A percentile compares a stretch with the other conserved stretches of the same genome.
phyloP scores from a whole-genome alignment of 2,888 invertebrate species.

The Standfussiana lucernea region DNA sequence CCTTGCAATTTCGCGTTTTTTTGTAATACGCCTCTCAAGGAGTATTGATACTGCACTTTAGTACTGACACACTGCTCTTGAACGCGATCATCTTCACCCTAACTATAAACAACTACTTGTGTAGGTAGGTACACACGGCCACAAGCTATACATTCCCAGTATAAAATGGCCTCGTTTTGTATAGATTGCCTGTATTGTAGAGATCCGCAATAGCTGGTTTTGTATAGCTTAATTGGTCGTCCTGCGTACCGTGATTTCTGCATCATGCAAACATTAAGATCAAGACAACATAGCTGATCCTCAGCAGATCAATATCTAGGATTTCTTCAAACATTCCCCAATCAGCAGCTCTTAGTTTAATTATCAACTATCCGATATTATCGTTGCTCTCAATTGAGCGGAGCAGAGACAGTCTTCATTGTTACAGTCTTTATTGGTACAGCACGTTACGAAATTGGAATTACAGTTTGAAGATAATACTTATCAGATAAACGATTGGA shows the following conservation, averaged over 20 bases:
- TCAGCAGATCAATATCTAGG: background rate
- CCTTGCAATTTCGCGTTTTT: too few species aligned
- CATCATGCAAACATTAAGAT: slow-evolving; percentile 6
- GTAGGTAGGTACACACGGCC: too few species aligned
- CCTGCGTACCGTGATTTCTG: background rate
- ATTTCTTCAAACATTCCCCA: slow-evolving; percentile 20
- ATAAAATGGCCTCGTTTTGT: too few species aligned
- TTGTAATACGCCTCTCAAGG: too few species aligned
- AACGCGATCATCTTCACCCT: background rate
- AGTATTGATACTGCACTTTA: background rate
- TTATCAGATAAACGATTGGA: slow-evolving; percentile 1
- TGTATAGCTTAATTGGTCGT: too few species aligned
- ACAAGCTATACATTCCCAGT: too few species aligned
- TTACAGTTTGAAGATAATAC: slow-evolving; percentile 2
- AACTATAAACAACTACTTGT: background rate
- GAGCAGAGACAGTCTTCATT: slow-evolving; percentile 3
- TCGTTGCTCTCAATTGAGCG: slow-evolving; percentile 41
- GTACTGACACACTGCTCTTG: background rate
- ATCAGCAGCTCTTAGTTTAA: slow-evolving; percentile 11
- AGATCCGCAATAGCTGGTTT: too few species aligned
- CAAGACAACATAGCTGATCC: slow-evolving; percentile 9
- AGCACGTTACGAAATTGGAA: slow-evolving; percentile 8
- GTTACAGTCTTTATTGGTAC: background rate
- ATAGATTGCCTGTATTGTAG: too few species aligned
- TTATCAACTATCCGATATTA: slow-evolving; percentile 16